Percentiles rank a stretch among this genome's conserved stretches.
Evolutionary conservation across 2,888 invertebrate species (phyloP).

Genomic region (Himalopsyche anomala): DNA sequence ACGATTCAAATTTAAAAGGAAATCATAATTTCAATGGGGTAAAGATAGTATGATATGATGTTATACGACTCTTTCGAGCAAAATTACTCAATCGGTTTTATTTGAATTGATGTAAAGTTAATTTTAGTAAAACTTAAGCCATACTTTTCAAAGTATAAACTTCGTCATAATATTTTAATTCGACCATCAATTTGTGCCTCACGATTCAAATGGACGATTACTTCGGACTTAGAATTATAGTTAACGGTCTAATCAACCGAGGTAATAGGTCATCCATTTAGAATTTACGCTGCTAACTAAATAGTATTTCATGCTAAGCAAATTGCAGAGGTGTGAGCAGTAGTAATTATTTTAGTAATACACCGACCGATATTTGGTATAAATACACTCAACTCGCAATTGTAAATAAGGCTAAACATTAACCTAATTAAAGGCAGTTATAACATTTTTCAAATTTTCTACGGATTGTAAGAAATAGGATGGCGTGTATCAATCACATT

Average conservation of each 20-base stretch:
- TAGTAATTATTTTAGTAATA: neutral
- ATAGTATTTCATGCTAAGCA: neutral
- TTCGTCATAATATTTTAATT: no score
- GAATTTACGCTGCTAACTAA: neutral
- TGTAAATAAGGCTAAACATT: neutral
- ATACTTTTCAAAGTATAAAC: no score
- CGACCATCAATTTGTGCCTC: neutral
- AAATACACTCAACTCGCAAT: neutral
- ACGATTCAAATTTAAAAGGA: no score
- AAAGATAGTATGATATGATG: no score
- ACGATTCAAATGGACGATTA: neutral
- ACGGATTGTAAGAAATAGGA: no score
- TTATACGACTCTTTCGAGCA: no score
- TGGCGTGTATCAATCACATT: no score
- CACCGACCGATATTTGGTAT: neutral
- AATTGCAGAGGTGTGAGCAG: constrained; percentile 1
- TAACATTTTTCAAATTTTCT: neutral
- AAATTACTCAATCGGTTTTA: no score
- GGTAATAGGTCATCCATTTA: constrained; percentile 17
- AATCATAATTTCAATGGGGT: no score
- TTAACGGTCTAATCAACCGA: neutral
- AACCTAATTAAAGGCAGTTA: neutral
- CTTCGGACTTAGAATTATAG: neutral
- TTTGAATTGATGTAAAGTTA: no score
- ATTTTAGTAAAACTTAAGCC: no score